Evolutionary conservation across 92 coral and sea anemone genomes (phyloP).

Genomic region (Ricordea florida): DNA sequence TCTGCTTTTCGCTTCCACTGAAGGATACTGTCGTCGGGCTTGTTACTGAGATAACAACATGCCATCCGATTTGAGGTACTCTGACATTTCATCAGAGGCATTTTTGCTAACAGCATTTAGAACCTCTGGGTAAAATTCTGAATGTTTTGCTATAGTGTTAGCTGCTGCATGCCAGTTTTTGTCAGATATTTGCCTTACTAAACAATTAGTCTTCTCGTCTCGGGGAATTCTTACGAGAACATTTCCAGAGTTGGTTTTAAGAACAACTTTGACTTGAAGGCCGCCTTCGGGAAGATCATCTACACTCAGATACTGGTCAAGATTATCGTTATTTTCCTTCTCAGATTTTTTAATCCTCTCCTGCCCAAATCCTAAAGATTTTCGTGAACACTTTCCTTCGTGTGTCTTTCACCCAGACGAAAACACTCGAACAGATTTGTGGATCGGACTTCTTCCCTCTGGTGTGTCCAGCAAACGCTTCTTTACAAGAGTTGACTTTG

Average conservation of each 20-base stretch:
- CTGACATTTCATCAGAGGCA: too few relatives aligned
- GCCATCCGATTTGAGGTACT: too few relatives aligned
- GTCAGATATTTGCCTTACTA: slow-evolving; percentile 20
- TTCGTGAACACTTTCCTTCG: slow-evolving; percentile 23
- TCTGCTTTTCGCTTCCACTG: too few relatives aligned
- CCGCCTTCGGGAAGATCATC: slow-evolving; percentile 34
- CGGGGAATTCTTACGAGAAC: slow-evolving; percentile 29
- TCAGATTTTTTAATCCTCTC: slow-evolving; percentile 3
- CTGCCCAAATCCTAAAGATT: slow-evolving; percentile 21
- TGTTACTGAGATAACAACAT: too few relatives aligned
- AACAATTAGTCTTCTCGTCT: slow-evolving; percentile 20
- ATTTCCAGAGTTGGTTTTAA: not conserved
- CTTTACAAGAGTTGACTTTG: not conserved
- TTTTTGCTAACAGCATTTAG: not conserved
- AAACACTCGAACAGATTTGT: slow-evolving; percentile 24
- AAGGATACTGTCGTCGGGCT: too few relatives aligned
- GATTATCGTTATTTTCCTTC: slow-evolving; percentile 4
- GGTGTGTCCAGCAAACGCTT: slow-evolving; percentile 34
- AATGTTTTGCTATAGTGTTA: slow-evolving; percentile 12
- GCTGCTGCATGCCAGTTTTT: slow-evolving; percentile 40
- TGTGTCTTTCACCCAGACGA: slow-evolving; percentile 13
- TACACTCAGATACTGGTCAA: slow-evolving; percentile 20
- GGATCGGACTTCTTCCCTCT: slow-evolving; percentile 33
- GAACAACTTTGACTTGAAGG: slow-evolving; percentile 31
- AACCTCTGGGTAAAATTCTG: slow-evolving; percentile 6